phyloP scores from a whole-genome alignment of 1,140 invertebrate genomes.

The Drosophila sp. region DNA sequence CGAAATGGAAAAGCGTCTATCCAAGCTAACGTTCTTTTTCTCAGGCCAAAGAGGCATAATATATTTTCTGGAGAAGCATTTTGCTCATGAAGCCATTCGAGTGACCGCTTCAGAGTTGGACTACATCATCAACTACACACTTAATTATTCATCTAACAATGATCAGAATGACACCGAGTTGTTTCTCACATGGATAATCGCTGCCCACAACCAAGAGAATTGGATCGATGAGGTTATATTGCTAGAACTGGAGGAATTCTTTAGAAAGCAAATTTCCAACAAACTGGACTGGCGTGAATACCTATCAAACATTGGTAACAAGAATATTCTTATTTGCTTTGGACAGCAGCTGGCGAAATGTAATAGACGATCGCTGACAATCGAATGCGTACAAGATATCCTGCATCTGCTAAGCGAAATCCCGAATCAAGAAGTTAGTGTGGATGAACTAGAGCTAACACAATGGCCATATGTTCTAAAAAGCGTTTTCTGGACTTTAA shows the following conservation, averaged over 20 bases:
- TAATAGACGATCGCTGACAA: background rate
- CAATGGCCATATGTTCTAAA: conserved; percentile 7
- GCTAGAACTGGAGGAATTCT: conserved; percentile 9
- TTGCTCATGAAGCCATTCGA: background rate
- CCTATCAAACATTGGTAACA: background rate
- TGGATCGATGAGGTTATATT: conserved; percentile 14
- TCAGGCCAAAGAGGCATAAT: conserved; percentile 8
- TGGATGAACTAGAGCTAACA: background rate
- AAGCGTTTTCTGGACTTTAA: background rate
- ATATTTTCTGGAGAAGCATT: background rate
- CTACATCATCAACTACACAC: background rate
- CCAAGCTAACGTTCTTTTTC: background rate
- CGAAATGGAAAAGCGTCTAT: background rate
- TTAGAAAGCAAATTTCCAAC: background rate
- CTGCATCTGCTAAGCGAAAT: background rate
- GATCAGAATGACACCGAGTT: background rate
- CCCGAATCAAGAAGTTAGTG: background rate
- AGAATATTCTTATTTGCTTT: background rate
- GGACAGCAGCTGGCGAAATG: conserved; percentile 1
- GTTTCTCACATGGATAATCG: conserved; percentile 6
- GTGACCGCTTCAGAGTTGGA: background rate
- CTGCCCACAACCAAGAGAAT: conserved; percentile 4
- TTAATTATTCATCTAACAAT: background rate
- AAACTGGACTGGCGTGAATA: background rate
- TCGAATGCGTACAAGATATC: background rate